Percentiles rank a stretch among this genome's conserved stretches.
Conservation (phyloP, 2,113 vertebrate genomes). For the Lutjanus erythropterus region DNA sequence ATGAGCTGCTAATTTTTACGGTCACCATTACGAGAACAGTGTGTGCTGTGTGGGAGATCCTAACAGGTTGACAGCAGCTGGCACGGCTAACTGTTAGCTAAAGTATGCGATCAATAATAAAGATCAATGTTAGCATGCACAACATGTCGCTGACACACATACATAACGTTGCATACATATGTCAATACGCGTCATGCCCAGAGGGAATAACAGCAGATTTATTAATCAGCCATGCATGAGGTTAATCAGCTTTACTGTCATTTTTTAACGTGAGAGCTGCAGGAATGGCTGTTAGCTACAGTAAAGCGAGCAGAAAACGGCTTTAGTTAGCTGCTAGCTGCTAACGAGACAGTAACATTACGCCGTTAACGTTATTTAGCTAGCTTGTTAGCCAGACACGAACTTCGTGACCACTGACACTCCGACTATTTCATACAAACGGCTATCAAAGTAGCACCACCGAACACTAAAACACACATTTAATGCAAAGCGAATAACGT, state of each 20-base stretch:
- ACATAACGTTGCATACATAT: not conserved
- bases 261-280: not conserved
- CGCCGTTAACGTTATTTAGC: constrained; percentile 66
- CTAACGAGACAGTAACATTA: constrained; percentile 69
- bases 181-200: constrained; percentile 41
- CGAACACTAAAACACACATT: not conserved
- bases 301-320: not conserved
- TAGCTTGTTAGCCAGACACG: constrained; percentile 80
- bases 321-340: constrained; percentile 58
- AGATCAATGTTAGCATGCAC: constrained; percentile 57
- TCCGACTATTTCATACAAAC: constrained; percentile 52
- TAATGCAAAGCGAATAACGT: not conserved
- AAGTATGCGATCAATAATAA: constrained; percentile 26
- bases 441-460: constrained; percentile 35
- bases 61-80: constrained; percentile 47
- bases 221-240: not conserved
- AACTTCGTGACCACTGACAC: constrained; percentile 83
- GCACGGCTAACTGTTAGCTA: not conserved
- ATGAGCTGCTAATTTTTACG: constrained; percentile 63
- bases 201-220: constrained; percentile 31
- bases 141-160: constrained; percentile 61
- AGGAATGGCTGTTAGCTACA: not conserved
- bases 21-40: constrained; percentile 74
- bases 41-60: constrained; percentile 48
- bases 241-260: not conserved